Conservation (phyloP, 2,797 vertebrate species). For the Dendrocincla tyrannina region DNA sequence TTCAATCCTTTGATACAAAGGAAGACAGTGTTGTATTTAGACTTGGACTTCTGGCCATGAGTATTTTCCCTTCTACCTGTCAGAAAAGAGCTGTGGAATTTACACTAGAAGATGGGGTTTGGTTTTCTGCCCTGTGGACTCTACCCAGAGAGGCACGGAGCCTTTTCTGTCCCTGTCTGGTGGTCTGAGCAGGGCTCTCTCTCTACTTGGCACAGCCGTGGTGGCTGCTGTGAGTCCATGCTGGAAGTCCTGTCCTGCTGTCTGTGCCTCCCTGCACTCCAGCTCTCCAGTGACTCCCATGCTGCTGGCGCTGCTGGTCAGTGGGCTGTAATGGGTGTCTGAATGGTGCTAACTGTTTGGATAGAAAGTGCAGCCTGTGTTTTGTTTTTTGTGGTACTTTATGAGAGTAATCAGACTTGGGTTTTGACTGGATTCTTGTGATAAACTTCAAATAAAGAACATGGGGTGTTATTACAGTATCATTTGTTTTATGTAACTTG, state of each 20-base stretch:
- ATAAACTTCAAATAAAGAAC: background rate
- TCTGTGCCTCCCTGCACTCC: too few relatives aligned
- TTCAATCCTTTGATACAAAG: background rate
- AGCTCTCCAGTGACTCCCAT: background rate
- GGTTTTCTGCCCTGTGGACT: background rate
- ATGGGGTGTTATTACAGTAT: background rate
- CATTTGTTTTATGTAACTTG: background rate
- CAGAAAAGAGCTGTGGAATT: background rate
- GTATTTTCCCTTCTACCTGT: background rate
- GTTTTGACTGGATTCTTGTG: background rate
- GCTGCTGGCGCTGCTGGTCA: accelerated
- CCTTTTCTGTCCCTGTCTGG: background rate
- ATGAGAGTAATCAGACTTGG: background rate
- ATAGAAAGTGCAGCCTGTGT: background rate
- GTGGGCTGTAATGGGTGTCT: too few relatives aligned
- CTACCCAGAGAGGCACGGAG: background rate
- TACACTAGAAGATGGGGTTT: background rate
- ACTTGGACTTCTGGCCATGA: background rate
- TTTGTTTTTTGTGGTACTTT: background rate
- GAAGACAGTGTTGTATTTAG: accelerated
- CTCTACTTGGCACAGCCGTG: accelerated
- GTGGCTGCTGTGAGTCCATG: background rate
- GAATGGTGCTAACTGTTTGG: background rate
- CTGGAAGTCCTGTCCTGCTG: accelerated
- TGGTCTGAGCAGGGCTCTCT: background rate